Evolutionary conservation across 1,140 invertebrate genomes (phyloP).

Genomic region (Brachionus koreanus): DNA sequence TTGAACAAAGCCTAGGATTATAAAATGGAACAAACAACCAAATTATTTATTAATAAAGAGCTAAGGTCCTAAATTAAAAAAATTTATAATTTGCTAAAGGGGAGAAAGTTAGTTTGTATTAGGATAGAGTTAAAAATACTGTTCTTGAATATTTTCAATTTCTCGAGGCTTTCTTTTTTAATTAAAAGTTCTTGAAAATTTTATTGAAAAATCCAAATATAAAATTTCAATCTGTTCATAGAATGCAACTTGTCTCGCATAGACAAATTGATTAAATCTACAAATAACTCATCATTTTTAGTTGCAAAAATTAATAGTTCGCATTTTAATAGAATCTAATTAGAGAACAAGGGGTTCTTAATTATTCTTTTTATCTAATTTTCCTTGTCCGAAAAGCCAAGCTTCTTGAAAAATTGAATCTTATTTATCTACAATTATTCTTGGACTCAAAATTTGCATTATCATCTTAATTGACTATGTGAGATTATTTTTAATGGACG

Average conservation of each 20-base stretch:
- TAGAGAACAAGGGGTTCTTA: neutral
- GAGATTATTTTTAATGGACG: neutral
- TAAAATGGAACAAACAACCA: neutral
- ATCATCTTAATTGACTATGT: neutral
- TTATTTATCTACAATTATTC: neutral
- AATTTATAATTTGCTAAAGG: neutral
- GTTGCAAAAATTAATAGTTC: neutral
- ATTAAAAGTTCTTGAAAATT: neutral
- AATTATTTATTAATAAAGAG: neutral
- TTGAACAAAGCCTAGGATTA: too few relatives aligned
- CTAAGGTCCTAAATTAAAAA: neutral
- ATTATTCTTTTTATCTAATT: neutral
- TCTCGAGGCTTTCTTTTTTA: neutral
- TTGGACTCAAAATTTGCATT: neutral
- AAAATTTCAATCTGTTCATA: neutral
- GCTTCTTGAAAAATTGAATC: neutral
- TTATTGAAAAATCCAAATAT: neutral
- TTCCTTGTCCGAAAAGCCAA: neutral
- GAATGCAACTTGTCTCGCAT: neutral
- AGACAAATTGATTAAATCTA: neutral
- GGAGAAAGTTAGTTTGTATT: neutral
- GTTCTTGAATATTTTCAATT: neutral
- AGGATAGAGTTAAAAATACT: neutral
- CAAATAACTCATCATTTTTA: neutral
- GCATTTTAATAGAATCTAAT: neutral